Evolutionary conservation across 2,113 vertebrate genomes (phyloP), one percentile per base, ranked within the genome.

Genomic region (Petrocephalus zakoni): DNA sequence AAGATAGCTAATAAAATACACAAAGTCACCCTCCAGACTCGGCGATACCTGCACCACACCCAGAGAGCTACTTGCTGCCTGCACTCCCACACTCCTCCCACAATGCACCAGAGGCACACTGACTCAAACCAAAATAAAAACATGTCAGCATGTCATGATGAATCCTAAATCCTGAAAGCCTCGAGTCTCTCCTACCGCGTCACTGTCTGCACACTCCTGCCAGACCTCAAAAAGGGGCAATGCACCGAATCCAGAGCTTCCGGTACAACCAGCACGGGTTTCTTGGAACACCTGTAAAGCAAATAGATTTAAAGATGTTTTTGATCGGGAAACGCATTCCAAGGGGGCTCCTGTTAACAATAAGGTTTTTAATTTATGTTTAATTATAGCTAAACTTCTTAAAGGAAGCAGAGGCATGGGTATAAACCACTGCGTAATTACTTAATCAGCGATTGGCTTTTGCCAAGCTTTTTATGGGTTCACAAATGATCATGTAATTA

Each of bases 191-290:
- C 86, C 81, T 68, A 47, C 89, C 85, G 83, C 88, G 86, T 84
- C 89, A 89, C 83, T 89, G 87, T 91, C 75, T 89, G 81, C 89
- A 88, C 49, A 42, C 85, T 89, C 78, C 34, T 82, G 78, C 78
- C 78, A 46, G 42, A 46, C 81, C 21, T n/a, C 19, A 83, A 49
- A 49, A 83, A 0, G 19, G 78, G 42, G 49, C 42, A n/a, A 17
- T 9, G 46, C 25, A 86, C 25, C 13, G n/a, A 46, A 29, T 21
- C 42, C n/a, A 51, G 87, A 88, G 51, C 47, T 37, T 11, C 51
- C 5, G 22, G 51, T 17, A 0, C n/a, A 61, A 85, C 37, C 11
- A 11, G 4, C 15, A 64, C 9, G 84, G 51, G 49, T 46, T 51
- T 58, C 21, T 51, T 55, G 34, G 84, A 89, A 64, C 1, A 75